These are phyloP conservation scores for Meles meles DNA, from an alignment of 2,113 vertebrate genomes.

Conservation along the genomic window DNA sequence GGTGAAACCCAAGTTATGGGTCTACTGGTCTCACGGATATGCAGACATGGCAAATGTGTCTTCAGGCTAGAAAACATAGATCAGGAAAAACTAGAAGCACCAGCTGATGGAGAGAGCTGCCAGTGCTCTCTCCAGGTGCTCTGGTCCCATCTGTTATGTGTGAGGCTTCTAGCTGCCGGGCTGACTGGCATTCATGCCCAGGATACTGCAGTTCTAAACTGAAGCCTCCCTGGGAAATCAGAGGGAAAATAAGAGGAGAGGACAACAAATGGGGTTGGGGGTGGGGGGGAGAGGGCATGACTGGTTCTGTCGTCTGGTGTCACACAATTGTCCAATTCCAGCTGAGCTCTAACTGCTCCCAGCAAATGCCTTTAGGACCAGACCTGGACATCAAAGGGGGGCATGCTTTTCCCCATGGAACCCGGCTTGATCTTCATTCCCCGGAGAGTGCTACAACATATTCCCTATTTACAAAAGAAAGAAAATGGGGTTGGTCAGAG, in stretches of 20 bases:
- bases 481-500: background rate
- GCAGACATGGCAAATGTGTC: background rate
- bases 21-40: background rate
- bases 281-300: background rate
- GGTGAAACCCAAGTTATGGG: background rate
- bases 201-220: background rate
- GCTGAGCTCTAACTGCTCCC: background rate
- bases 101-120: background rate
- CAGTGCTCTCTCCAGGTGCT: fast-evolving
- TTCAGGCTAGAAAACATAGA: background rate
- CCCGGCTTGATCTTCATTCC: slow-evolving; percentile 86
- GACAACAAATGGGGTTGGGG: background rate
- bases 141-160: no score
- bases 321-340: background rate
- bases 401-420: slow-evolving; percentile 85
- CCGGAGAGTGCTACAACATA: slow-evolving; percentile 77
- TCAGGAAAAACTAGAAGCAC: background rate
- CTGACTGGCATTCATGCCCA: background rate
- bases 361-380: background rate
- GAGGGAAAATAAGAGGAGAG: background rate
- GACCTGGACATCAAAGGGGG: slow-evolving; percentile 87
- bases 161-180: background rate
- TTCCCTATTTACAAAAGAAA: slow-evolving; percentile 77
- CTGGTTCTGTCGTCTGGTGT: background rate
- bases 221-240: background rate